These are phyloP conservation scores for Reticulitermes lucifugus DNA, from an alignment of 2,888 invertebrate species.

Conservation along the genomic window DNA sequence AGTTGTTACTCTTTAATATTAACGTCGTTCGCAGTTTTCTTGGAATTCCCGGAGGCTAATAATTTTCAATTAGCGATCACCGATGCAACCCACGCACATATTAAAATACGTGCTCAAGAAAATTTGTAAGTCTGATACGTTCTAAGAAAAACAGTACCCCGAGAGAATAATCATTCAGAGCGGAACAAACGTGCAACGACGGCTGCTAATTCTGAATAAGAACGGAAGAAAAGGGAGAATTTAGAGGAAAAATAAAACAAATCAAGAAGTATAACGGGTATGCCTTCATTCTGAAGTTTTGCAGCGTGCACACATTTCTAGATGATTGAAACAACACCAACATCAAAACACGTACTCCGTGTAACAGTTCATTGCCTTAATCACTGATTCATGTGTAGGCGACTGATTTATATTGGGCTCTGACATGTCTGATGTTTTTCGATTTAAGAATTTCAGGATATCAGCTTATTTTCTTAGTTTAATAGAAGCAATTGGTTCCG, in stretches of 20 bases:
- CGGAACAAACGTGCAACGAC: background rate
- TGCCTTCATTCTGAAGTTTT: too few species aligned
- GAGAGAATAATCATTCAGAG: background rate
- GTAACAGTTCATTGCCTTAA: too few species aligned
- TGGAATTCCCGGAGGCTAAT: background rate
- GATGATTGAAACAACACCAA: too few species aligned
- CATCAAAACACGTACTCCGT: too few species aligned
- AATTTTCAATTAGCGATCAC: background rate
- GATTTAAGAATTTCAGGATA: too few species aligned
- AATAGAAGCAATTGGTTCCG: too few species aligned
- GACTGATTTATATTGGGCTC: too few species aligned
- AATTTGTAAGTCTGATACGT: background rate
- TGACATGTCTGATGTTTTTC: too few species aligned
- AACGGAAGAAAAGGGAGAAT: background rate
- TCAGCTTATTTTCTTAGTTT: too few species aligned
- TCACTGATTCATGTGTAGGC: too few species aligned
- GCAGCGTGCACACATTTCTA: too few species aligned
- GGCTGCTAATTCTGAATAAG: background rate
- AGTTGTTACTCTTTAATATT: background rate
- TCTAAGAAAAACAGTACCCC: background rate
- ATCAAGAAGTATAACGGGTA: background rate
- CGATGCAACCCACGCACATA: background rate
- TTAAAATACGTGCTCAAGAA: background rate
- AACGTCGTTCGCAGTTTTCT: background rate
- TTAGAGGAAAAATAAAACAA: background rate